Percentiles rank a stretch among this genome's conserved stretches.
phyloP scores from a whole-genome alignment of 1,140 invertebrate species.

The Aphaenogaster rudis region DNA sequence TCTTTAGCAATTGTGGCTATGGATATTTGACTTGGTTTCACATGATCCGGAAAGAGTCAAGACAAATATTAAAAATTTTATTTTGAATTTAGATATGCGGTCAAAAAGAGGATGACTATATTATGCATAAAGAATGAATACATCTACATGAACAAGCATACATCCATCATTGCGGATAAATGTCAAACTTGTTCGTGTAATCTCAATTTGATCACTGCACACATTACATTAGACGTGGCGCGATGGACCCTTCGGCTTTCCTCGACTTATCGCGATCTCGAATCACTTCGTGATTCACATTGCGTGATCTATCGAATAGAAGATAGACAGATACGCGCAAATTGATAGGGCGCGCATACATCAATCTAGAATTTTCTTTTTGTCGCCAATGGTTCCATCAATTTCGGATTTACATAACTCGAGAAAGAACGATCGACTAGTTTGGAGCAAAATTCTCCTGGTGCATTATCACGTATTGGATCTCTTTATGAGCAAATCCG shows the following conservation, averaged over 20 bases:
- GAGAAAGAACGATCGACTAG: not conserved
- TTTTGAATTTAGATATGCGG: constrained; percentile 1
- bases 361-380: not conserved
- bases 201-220: not conserved
- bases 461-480: not conserved
- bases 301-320: constrained; percentile 2
- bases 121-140: not conserved
- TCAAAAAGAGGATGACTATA: not conserved
- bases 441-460: not conserved
- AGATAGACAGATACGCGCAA: not conserved
- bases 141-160: not conserved
- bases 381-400: not conserved
- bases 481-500: not conserved
- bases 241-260: not conserved
- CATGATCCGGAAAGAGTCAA: not conserved
- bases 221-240: not conserved
- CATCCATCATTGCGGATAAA: not conserved
- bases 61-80: constrained; percentile 1
- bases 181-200: constrained; percentile 15
- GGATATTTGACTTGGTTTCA: constrained; percentile 4
- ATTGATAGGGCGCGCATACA: not conserved
- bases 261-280: not conserved
- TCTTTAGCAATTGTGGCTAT: not conserved
- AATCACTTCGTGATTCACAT: not conserved
- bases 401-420: constrained; percentile 33